Evolutionary conservation across 92 coral and sea anemone genomes (phyloP), one percentile per base, ranked within the genome.

Genomic region (Anthopleura xanthogrammica): DNA sequence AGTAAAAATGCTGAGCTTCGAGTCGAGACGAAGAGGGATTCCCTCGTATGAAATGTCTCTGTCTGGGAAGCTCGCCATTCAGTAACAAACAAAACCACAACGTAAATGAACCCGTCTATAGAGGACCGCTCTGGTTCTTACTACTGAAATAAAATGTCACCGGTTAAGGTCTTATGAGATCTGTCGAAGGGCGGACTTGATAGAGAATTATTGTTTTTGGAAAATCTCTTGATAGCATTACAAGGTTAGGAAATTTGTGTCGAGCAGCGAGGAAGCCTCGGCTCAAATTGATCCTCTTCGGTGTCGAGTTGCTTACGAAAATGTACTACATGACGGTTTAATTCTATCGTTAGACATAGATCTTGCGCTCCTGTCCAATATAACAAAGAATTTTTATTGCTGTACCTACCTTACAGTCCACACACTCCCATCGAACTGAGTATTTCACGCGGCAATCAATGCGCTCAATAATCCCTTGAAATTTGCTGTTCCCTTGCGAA

Each of bases 391-490:
- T 36, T 39, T 20, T 52, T 36, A 29, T 40, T 39, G 16, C 16
- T 64, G 48, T 64, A 79, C 90, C 80, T 79, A 90, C 93, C 90
- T 83, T 79, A 75, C 93, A 90, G 80, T 90, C 90, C 64, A 60
- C n/a, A 70, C 93, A 90, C 56, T 75, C 83, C 90, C 90, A 90
- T 76, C 88, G 88, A 78, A 90, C 93, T 55, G 93, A 90, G 80
- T 90, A 90, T 43, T 24, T 54, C n/a, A 64, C 77, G 13, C 36
- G 62, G 73, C 93, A 90, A 48, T 90, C 93, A 50, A 83, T 77
- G 43, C 89, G 90, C 41, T 80, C 78, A 64, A 90, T 80, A 46
- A 90, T 85, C 72, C 76, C 90, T 39, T 85, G 75, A 83, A 90
- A 90, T 52, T 60, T 66, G 55, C 74, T 80, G 75, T 79, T 83